These are phyloP conservation scores for Rhynchonycteris naso DNA, from an alignment of 2,797 vertebrate genomes.

Conservation along the genomic window DNA sequence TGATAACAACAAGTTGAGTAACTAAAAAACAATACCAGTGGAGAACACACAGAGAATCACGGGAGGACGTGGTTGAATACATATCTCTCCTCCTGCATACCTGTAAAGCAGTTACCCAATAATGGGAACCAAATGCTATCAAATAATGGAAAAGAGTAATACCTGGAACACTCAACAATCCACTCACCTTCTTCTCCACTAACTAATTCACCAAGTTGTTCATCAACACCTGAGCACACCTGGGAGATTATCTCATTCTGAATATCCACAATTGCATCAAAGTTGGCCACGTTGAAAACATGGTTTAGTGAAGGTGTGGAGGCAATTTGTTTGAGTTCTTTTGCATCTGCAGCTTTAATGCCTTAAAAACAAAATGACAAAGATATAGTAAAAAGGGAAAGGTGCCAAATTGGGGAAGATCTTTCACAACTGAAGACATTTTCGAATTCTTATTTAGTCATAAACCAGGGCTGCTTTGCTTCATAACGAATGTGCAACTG, in stretches of 20 bases:
- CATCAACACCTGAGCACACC: constrained; percentile 93
- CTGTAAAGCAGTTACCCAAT: background rate
- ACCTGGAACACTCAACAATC: background rate
- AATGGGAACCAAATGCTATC: background rate
- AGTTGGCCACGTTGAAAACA: constrained; percentile 91
- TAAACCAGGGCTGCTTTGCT: constrained; percentile 28
- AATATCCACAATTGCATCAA: constrained; percentile 90
- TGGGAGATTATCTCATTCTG: constrained; percentile 92
- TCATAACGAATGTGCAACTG: constrained; percentile 24
- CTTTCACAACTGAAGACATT: constrained; percentile 46
- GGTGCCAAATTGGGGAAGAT: background rate
- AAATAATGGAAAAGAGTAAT: background rate
- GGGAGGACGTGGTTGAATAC: background rate
- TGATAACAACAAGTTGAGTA: background rate
- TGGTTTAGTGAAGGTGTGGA: constrained; percentile 91
- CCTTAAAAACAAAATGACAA: constrained; percentile 84
- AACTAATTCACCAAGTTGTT: constrained; percentile 91
- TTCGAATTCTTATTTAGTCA: background rate
- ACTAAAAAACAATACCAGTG: background rate
- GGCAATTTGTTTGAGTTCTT: constrained; percentile 93
- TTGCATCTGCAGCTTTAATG: constrained; percentile 93
- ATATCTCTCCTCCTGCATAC: background rate
- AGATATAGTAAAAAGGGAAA: constrained; percentile 9
- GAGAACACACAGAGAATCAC: background rate
- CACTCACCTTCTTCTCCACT: constrained; percentile 95